Evolutionary conservation across 2,888 invertebrate genomes (phyloP).

Genomic region (Hypselothyrea guttata): DNA sequence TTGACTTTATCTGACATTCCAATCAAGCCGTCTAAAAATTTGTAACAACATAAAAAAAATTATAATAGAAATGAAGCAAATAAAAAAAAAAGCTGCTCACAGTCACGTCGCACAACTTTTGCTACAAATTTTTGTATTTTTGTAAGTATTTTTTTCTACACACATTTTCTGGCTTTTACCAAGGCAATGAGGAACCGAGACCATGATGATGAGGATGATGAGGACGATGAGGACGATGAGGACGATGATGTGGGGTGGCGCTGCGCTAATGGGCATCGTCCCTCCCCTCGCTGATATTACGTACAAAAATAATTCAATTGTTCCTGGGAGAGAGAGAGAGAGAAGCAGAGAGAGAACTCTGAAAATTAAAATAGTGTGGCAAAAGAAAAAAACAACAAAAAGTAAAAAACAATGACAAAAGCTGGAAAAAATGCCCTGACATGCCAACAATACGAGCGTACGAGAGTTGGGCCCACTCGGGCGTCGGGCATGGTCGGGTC

Average conservation of each 20-base stretch:
- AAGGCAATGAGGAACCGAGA: slow-evolving; percentile 47
- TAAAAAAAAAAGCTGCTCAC: slow-evolving; percentile 46
- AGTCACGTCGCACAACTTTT: slow-evolving; percentile 71
- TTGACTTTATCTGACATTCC: slow-evolving; percentile 81
- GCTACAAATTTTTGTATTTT: slow-evolving; percentile 59
- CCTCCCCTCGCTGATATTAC: slow-evolving; percentile 75
- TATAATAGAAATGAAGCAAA: slow-evolving; percentile 54
- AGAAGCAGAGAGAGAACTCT: slow-evolving; percentile 54
- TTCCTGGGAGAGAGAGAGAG: slow-evolving; percentile 51
- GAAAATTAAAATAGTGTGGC: slow-evolving; percentile 68
- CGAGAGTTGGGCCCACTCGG: slow-evolving; percentile 32
- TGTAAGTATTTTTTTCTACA: slow-evolving; percentile 38
- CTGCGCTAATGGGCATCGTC: slow-evolving; percentile 71
- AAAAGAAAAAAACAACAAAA: slow-evolving; percentile 43
- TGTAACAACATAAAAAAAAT: slow-evolving; percentile 61
- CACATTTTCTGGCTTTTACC: slow-evolving; percentile 32
- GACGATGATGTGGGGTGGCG: slow-evolving; percentile 72
- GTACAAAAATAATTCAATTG: slow-evolving; percentile 81
- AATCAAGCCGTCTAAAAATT: slow-evolving; percentile 78
- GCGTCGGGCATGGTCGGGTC: slow-evolving; percentile 24
- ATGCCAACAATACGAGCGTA: slow-evolving; percentile 52
- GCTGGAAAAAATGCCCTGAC: slow-evolving; percentile 39
- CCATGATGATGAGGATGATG: slow-evolving; percentile 14
- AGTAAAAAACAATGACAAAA: slow-evolving; percentile 46
- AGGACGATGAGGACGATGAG: slow-evolving; percentile 28